Base-by-base conservation (phyloP, 2,797 vertebrate genomes). In the Crotalus adamanteus region DNA sequence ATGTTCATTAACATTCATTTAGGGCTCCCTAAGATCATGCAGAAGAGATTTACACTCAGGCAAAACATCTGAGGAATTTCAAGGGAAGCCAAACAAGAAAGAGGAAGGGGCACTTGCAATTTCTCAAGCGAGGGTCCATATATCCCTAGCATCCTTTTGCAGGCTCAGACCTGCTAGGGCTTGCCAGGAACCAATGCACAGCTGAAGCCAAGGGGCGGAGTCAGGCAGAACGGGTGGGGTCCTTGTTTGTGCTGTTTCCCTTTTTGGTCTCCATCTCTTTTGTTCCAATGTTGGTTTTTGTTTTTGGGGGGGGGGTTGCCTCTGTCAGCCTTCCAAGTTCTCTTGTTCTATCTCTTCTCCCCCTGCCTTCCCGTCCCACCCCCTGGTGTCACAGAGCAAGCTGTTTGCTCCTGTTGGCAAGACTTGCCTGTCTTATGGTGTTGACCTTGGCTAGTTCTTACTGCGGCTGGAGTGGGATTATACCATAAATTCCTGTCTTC, bases 401-500 rank as follows among this genome's bases (percentile, higher is more conserved):
- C 96, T 3, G 93, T 95, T 97, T 96, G 96, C 94, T 96, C 92
- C 25, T 94, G 95, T 97, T 97, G 97, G 97, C 97, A 97, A 94
- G 92, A 95, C 59, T 94, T 95, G 93, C 95, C 96, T 94, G 96
- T 96, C 97, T 96, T 92, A 87, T 94, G 97, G 97, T 98, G 97
- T 98, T 98, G 97, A 97, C 97, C 97, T 98, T 98, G 98, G 98
- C 97, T 93, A 86, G 95, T 94, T 96, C 90, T 83, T 91, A 87
- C 88, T 91, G 96, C 0, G 97, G 95, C 97, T 97, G 97, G 97
- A 97, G 96, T 96, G 92, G 95, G 94, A 96, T 98, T 97, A 97
- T 97, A 97, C 97, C 97, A 98, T 98, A 98, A 98, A 98, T 98
- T 97, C 97, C 97, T 97, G 97, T 98, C 97, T 98, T 98, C 98